Evolutionary conservation across 2,888 invertebrate species (phyloP).

Genomic region (Venusia cambrica): DNA sequence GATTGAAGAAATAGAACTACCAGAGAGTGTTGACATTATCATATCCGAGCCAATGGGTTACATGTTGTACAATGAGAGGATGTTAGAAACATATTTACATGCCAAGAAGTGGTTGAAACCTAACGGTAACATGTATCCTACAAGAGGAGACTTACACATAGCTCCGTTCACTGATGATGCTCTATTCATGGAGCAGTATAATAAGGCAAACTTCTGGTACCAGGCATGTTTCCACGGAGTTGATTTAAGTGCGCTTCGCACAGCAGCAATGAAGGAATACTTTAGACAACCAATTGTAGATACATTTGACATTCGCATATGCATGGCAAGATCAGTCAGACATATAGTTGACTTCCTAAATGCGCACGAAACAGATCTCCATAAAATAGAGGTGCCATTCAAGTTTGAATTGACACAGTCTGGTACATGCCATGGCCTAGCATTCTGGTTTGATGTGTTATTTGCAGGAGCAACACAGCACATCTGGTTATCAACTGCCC

Average conservation of each 20-base stretch:
- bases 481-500: constrained; percentile 98
- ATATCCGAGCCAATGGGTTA: constrained; percentile 99
- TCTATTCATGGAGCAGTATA: constrained; percentile 98
- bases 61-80: constrained; percentile 99
- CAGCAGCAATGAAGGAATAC: constrained; percentile 97
- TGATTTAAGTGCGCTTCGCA: constrained; percentile 94
- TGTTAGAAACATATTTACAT: constrained; percentile 99
- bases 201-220: constrained; percentile 99
- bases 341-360: constrained; percentile 96
- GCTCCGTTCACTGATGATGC: constrained; percentile 99
- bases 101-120: constrained; percentile 98
- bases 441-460: constrained; percentile 99
- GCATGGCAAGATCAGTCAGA: constrained; percentile 95
- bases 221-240: constrained; percentile 99
- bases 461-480: constrained; percentile 94
- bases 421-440: constrained; percentile 97
- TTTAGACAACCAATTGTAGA: constrained; percentile 99
- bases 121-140: constrained; percentile 97
- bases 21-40: constrained; percentile 97
- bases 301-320: constrained; percentile 98
- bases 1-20: constrained; percentile 98
- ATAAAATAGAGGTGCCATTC: constrained; percentile 96
- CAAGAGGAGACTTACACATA: constrained; percentile 97
- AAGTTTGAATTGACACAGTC: constrained; percentile 95
- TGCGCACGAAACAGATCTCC: constrained; percentile 95